These are phyloP conservation scores for Telenomus remus DNA, from an alignment of 1,140 invertebrate species.

Conservation along the genomic window DNA sequence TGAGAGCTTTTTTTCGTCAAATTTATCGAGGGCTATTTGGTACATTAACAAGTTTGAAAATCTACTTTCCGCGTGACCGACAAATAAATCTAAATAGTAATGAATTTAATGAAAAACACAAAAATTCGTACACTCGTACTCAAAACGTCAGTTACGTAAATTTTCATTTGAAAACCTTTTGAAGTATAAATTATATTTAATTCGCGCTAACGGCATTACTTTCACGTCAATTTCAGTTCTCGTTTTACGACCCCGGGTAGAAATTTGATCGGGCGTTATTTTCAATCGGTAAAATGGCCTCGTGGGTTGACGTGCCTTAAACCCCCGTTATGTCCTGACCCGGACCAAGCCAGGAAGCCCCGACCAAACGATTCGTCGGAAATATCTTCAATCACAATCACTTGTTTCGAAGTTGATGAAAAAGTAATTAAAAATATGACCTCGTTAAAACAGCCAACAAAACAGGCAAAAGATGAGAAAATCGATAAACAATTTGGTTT, in stretches of 20 bases:
- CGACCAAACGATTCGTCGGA: no score
- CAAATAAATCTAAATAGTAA: conserved; percentile 43
- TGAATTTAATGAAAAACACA: conserved; percentile 42
- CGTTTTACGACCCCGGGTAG: conserved; percentile 2
- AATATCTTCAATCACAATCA: no score
- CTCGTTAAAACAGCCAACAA: no score
- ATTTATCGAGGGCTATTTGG: conserved; percentile 31
- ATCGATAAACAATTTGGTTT: no score
- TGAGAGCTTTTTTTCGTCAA: conserved; percentile 40
- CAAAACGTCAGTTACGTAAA: conserved; percentile 9
- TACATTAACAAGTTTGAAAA: conserved; percentile 30
- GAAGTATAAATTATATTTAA: conserved; percentile 34
- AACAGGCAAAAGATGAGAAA: no score
- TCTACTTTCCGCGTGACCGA: conserved; percentile 10
- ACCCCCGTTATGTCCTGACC: no score
- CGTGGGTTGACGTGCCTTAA: no score
- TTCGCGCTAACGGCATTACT: conserved; percentile 24
- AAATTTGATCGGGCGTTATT: not conserved
- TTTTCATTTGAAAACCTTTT: conserved; percentile 28
- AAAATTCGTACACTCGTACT: conserved; percentile 30
- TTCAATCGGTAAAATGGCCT: no score
- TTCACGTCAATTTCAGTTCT: conserved; percentile 22
- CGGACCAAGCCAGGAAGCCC: no score
- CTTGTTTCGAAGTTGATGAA: no score
- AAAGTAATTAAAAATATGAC: no score